Evolutionary conservation across 2,113 vertebrate genomes (phyloP), one percentile per base, ranked within the genome.

Genomic region (Opisthocomus hoazin): DNA sequence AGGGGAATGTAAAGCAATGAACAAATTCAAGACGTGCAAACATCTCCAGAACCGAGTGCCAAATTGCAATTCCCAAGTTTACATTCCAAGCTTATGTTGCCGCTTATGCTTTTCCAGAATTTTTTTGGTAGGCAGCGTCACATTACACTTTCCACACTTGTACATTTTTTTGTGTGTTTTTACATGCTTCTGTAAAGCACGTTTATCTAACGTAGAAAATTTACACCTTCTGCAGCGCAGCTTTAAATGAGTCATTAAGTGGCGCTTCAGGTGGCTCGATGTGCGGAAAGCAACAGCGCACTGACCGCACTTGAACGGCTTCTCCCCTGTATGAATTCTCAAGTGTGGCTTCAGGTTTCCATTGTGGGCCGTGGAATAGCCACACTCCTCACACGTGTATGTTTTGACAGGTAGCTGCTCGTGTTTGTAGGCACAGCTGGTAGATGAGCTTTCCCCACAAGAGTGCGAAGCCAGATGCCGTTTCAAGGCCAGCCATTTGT

Each of bases 211-310:
- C 0, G 97, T 90, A 15, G 96, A 92, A 30, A 96, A 97, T 2
- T 16, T 46, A 32, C 96, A 97, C 37, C 14, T 91, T 8, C 34
- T 53, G 86, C 95, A 96, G 14, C 0, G 54, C 60, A 96, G 4
- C 77, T 46, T 93, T 3, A 74, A 29, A 36, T 97, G 96, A 7
- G 77, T 96, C 51, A 73, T 15, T 26, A 91, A 12, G 78, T 97
- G 97, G 12, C 96, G 94, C 43, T 94, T 97, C 51, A 96, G 93
- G 63, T 97, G 97, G 83, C 97, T 95, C 6, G 95, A 96, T 1
- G 96, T 96, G 74, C 97, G 96, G 95, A 97, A 97, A 17, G 96
- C 36, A 6, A 54, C 4, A 2, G 30, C 4, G 6, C 97, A 97
- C 51, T 92, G 93, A 10, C 37, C 0, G 0, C 97, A 97, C 70